Base-by-base conservation (phyloP, 2,888 invertebrate genomes). In the Drosophila multiciliata region DNA sequence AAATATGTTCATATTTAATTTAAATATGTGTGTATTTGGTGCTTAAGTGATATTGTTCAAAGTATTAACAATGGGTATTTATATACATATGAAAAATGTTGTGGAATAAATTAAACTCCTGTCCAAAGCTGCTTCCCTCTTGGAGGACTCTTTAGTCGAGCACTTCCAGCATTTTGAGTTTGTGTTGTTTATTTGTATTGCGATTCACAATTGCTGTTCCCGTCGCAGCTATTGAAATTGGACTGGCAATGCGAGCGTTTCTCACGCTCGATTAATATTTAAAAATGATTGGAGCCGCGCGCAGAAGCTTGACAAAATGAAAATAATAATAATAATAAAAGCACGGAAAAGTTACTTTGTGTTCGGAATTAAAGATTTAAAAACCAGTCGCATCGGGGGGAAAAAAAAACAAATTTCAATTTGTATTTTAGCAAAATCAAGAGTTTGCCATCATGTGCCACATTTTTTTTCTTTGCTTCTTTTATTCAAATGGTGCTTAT, bases 251-350 rank as follows among this genome's bases (percentile, higher is more conserved):
- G 72, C 55, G 63, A 68, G 57, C 65, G 66, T 62, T 83, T 83
- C 70, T 73, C 77, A 79, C 72, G 68, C 88, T 77, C 83, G 79
- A 83, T 87, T 85, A 81, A 79, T 64, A 81, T 77, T 79, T 69
- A 60, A 68, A 80, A 80, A 66, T 71, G 86, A 78, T 80, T 82
- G 80, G 69, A 55, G 66, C 67, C 54, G 60, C 33, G 49, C 63
- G 29, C 50, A 64, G 66, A 57, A 77, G 62, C 66, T 55, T 59
- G 61, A 70, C 58, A 72, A 64, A 23, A 17, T 17, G n/a, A 73
- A 53, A 32, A 29, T 20, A 53, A 66, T 7, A 60, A 65, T 20
- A 9, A 35, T 55, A 57, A 49, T 17, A 59, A 49, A 52, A 57
- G 53, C 52, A 66, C 33, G 23, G 52, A 38, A 63, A 58, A 59